These are phyloP conservation scores for Eristalis intricaria DNA, from an alignment of 2,888 invertebrate genomes.

Conservation along the genomic window DNA sequence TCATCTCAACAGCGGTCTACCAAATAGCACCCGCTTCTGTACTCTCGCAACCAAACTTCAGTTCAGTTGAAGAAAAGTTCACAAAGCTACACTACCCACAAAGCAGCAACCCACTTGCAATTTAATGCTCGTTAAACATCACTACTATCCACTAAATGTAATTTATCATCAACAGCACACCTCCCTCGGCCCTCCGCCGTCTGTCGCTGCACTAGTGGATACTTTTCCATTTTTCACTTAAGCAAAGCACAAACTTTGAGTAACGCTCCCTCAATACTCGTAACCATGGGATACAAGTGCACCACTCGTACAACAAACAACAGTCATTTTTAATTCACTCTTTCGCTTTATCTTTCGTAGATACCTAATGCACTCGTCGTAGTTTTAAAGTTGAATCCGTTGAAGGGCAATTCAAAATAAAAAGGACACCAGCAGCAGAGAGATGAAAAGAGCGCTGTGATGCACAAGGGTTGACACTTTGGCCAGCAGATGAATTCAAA, in stretches of 20 bases:
- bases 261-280: background rate
- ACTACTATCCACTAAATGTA: slow-evolving; percentile 40
- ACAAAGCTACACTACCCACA: background rate
- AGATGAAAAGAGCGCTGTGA: background rate
- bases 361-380: slow-evolving; percentile 19
- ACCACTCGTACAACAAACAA: slow-evolving; percentile 18
- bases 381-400: slow-evolving; percentile 2
- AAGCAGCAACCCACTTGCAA: slow-evolving; percentile 22
- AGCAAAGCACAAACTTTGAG: slow-evolving; percentile 22
- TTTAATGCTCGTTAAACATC: slow-evolving; percentile 46
- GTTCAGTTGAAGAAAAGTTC: slow-evolving; percentile 7
- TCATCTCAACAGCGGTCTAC: too few species aligned
- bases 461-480: background rate
- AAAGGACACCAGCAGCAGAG: background rate
- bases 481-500: background rate
- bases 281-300: background rate
- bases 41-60: background rate
- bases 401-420: slow-evolving; percentile 2
- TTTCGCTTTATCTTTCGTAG: slow-evolving; percentile 27
- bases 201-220: background rate
- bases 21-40: background rate
- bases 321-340: slow-evolving; percentile 47
- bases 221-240: slow-evolving; percentile 14
- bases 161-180: slow-evolving; percentile 25
- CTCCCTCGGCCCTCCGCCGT: background rate